A percentile compares a stretch with the other conserved stretches of the same genome.
These are phyloP conservation scores for Rambutsinella grinnellia DNA, from an alignment of 2,888 invertebrate species.

Conservation along the genomic window DNA sequence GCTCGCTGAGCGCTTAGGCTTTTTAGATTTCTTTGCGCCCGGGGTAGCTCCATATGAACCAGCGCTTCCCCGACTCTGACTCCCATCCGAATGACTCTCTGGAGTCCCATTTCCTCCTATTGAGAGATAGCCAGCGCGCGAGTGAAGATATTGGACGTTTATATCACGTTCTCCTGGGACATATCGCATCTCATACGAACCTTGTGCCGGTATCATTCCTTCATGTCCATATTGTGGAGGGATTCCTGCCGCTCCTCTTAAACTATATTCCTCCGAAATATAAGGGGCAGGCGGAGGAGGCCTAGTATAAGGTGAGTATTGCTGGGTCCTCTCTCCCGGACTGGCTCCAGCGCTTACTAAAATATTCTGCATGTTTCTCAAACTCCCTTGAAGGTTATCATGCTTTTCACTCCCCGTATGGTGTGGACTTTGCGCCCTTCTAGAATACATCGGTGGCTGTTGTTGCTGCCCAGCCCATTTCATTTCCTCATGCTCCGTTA, in stretches of 20 bases:
- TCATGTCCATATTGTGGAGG: slow-evolving; percentile 17
- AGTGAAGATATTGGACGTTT: slow-evolving; percentile 54
- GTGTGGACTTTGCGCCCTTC: slow-evolving; percentile 67
- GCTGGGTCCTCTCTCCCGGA: slow-evolving; percentile 33
- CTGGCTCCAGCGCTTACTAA: slow-evolving; percentile 63
- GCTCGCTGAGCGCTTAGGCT: slow-evolving; percentile 79
- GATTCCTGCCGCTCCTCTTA: not conserved
- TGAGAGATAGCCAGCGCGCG: slow-evolving; percentile 59
- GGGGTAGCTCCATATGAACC: slow-evolving; percentile 22
- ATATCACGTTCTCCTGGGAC: slow-evolving; percentile 14
- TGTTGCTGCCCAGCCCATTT: slow-evolving; percentile 55
- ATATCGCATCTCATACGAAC: slow-evolving; percentile 42
- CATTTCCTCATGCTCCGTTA: slow-evolving; percentile 65
- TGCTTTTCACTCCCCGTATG: slow-evolving; percentile 70
- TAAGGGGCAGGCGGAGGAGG: slow-evolving; percentile 7
- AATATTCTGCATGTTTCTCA: slow-evolving; percentile 74
- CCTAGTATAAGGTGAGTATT: slow-evolving; percentile 24
- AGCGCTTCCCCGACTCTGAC: slow-evolving; percentile 42
- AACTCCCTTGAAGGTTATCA: slow-evolving; percentile 75
- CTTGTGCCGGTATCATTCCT: slow-evolving; percentile 19
- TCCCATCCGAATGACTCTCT: slow-evolving; percentile 50
- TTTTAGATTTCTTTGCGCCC: slow-evolving; percentile 74
- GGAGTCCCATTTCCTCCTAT: slow-evolving; percentile 53
- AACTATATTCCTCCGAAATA: not conserved
- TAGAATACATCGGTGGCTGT: slow-evolving; percentile 43